Evolutionary conservation across 2,888 invertebrate species (phyloP).

Genomic region (Mesoligia furuncula): DNA sequence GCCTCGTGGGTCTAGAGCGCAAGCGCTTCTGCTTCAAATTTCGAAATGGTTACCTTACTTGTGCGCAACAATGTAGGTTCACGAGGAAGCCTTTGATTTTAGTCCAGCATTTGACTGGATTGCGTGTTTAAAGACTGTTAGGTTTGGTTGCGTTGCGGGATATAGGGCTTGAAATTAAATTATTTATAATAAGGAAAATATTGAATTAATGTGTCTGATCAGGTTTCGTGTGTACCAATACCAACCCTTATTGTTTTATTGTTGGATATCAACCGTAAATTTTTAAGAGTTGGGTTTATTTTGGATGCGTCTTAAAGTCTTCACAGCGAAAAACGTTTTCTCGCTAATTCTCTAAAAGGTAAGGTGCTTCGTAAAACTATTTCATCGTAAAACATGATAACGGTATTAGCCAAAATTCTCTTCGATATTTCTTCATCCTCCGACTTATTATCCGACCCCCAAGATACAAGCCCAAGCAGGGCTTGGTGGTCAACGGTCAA

Average conservation of each 20-base stretch:
- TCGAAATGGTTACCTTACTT: not conserved
- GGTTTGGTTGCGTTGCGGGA: conserved; percentile 4
- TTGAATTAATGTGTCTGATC: conserved; percentile 3
- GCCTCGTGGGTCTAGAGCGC: not conserved
- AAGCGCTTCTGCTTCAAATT: not conserved
- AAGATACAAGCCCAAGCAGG: no score
- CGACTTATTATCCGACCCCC: no score
- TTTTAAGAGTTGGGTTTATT: not conserved
- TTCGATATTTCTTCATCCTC: no score
- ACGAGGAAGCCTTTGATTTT: conserved; percentile 44
- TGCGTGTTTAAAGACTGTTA: conserved; percentile 42
- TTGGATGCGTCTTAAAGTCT: not conserved
- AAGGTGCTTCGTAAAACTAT: not conserved
- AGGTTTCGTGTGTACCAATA: not conserved
- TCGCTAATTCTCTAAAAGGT: not conserved
- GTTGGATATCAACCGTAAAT: not conserved
- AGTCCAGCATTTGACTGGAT: conserved; percentile 25
- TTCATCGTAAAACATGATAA: not conserved
- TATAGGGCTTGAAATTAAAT: conserved; percentile 17
- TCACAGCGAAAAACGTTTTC: not conserved
- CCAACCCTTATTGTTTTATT: not conserved
- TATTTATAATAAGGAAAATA: conserved; percentile 28
- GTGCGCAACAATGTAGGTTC: conserved; percentile 23
- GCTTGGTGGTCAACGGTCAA: no score
- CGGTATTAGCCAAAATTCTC: not conserved